phyloP scores from a whole-genome alignment of 2,888 invertebrate species.

The Microplitis deprimator region DNA sequence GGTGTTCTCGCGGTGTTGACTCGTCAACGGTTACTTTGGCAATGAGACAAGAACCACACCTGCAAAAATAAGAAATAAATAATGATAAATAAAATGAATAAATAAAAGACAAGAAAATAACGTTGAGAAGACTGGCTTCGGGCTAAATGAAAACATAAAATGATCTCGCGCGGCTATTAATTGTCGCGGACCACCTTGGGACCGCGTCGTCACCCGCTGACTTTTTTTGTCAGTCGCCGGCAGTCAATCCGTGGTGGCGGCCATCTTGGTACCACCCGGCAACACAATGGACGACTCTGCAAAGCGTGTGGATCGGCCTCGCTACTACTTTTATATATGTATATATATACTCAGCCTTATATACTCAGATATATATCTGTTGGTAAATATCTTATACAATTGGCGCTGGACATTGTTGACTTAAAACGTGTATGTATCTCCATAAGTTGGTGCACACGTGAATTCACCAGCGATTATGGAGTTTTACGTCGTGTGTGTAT shows the following conservation, averaged over 20 bases:
- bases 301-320: conserved; percentile 36
- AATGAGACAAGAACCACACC: conserved; percentile 18
- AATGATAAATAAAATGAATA: background rate
- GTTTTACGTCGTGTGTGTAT: conserved; percentile 22
- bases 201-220: conserved; percentile 41
- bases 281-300: conserved; percentile 55
- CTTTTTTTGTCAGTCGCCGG: conserved; percentile 49
- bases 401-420: background rate
- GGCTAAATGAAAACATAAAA: conserved; percentile 64
- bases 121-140: conserved; percentile 28
- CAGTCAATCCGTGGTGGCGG: conserved; percentile 49
- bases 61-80: conserved; percentile 20
- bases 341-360: background rate
- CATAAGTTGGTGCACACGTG: conserved; percentile 20
- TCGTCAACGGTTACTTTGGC: background rate
- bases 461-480: background rate
- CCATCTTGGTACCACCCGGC: conserved; percentile 62
- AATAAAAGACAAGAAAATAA: background rate
- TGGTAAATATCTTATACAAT: background rate
- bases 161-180: conserved; percentile 63
- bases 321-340: conserved; percentile 27
- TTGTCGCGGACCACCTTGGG: conserved; percentile 55
- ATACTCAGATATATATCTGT: background rate
- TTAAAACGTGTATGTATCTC: background rate
- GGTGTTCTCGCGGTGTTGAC: conserved; percentile 13